Evolutionary conservation across 1,140 invertebrate species (phyloP).

Genomic region (Apis florea): DNA sequence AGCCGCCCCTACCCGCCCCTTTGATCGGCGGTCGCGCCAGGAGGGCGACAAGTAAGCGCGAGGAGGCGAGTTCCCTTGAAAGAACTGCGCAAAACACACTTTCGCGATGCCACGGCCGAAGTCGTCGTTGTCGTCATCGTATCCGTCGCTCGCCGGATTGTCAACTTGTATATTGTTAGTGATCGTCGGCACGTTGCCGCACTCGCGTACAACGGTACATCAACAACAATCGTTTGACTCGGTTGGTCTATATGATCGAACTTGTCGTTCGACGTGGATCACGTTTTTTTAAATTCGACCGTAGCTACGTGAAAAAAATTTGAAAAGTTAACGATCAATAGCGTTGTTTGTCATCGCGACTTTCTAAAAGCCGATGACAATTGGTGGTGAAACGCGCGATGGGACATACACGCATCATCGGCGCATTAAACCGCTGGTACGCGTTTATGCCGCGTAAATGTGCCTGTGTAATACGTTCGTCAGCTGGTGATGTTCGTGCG

Average conservation of each 20-base stretch:
- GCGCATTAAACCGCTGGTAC: conserved; percentile 50
- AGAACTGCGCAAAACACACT: conserved; percentile 68
- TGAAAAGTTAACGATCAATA: neutral
- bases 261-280: neutral
- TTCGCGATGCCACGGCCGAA: conserved; percentile 34
- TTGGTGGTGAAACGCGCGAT: conserved; percentile 22
- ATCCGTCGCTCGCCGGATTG: conserved; percentile 20
- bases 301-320: neutral
- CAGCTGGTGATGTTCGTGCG: conserved; percentile 42
- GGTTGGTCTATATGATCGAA: neutral
- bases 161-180: conserved; percentile 36
- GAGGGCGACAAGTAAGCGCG: conserved; percentile 63
- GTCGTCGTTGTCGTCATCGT: conserved; percentile 37
- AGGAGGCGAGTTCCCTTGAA: conserved; percentile 61
- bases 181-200: conserved; percentile 28
- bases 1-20: conserved; percentile 69
- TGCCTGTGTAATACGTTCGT: conserved; percentile 52
- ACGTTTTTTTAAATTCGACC: neutral
- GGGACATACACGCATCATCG: conserved; percentile 41
- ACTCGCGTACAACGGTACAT: conserved; percentile 3
- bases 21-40: conserved; percentile 43
- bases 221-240: neutral
- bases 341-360: conserved; percentile 4
- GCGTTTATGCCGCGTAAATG: conserved; percentile 55
- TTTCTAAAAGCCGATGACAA: conserved; percentile 30